Base-by-base conservation (phyloP, 2,113 vertebrate species). In the Cyprichromis sp. region DNA sequence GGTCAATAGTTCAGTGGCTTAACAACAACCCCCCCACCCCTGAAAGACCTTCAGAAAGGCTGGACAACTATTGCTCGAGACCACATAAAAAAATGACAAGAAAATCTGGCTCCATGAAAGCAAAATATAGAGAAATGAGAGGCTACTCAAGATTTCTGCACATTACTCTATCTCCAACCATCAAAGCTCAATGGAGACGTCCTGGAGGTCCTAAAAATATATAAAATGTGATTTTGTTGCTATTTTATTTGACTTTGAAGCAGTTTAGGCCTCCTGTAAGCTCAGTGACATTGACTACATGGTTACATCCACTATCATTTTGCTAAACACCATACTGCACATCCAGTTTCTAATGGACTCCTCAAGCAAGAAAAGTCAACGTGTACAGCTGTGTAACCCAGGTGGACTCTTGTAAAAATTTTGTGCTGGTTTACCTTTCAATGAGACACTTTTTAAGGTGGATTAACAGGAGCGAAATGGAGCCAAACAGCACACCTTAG, bases 401-500 rank as follows among this genome's bases (percentile, higher is more conserved):
- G 53, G 53, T 12, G 85, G 68, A 86, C n/a, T 38, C 17, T 47
- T 34, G 34, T 59, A 54, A 76, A 24, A 26, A 42, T 29, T 59
- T 55, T 63, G 71, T 50, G 40, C 42, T 50, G 11, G 73, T 84
- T 82, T 38, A 80, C 50, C 88, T 88, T 87, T 8, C 84, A 42
- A 17, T 76, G 26, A 55, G 26, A 52, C 71, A 63, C 24, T 34
- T 78, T 31, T 52, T 16, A 68, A 83, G 29, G 81, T 86, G 86
- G 87, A 88, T 42, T 52, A 7, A 53, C 10, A 14, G 55, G 66
- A 24, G 71, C 54, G 1, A 68, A 68, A 68, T 57, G 88, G 76
- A 90, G 61, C 50, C 73, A 82, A 66, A 90, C 78, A 81, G 93
- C 91, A 94, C 93, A 94, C 93, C 88, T 92, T 90, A 93, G 88